A percentile compares a stretch with the other conserved stretches of the same genome.
Conservation (phyloP, 2,113 vertebrate species). For the Formicarius rufipectus region DNA sequence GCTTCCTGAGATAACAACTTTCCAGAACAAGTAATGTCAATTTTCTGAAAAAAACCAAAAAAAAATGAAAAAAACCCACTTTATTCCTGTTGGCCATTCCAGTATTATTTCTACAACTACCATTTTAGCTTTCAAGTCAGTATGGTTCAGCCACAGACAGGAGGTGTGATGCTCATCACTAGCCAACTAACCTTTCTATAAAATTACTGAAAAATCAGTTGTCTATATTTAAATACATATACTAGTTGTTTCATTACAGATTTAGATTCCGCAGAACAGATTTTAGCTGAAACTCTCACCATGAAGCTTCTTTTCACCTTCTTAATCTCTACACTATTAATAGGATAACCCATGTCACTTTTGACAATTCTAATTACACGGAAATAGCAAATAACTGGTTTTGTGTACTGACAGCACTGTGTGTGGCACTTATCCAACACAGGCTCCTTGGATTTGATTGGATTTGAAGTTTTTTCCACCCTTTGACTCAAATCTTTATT, state of each 20-base stretch:
- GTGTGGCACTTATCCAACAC: background rate
- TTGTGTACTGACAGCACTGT: background rate
- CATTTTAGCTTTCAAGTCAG: background rate
- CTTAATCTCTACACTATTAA: background rate
- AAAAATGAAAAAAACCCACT: background rate
- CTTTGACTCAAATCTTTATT: background rate
- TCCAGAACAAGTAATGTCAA: background rate
- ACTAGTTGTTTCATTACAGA: background rate
- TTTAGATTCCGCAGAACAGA: background rate
- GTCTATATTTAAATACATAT: background rate
- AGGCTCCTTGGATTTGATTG: background rate
- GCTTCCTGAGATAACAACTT: background rate
- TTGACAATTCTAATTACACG: background rate
- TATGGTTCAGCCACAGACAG: background rate
- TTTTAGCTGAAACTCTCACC: background rate
- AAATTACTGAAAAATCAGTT: background rate
- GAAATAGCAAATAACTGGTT: background rate
- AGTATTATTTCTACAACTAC: background rate
- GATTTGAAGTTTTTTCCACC: background rate
- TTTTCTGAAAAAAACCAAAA: background rate
- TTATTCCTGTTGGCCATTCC: background rate
- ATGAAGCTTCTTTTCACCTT: background rate
- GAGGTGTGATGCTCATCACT: background rate
- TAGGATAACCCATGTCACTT: background rate
- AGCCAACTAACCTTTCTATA: background rate